Evolutionary conservation across 30 jellyfish, hydroid and myxozoan genomes (phyloP).

Genomic region (Catostylus mosaicus): DNA sequence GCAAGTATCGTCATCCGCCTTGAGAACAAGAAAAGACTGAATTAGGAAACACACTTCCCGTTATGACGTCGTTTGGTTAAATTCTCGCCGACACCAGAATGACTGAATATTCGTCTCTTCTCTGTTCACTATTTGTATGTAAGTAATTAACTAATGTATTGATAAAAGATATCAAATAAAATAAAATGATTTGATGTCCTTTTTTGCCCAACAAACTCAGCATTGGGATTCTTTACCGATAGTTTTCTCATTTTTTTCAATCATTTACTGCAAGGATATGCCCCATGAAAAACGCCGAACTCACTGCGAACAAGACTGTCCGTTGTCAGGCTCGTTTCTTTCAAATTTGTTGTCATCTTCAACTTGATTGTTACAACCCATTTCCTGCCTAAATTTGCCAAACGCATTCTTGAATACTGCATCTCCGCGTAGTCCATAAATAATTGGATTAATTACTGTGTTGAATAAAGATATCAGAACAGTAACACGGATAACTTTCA

Average conservation of each 20-base stretch:
- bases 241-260: too few species aligned
- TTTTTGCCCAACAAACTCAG: too few species aligned
- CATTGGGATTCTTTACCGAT: too few species aligned
- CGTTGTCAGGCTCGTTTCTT: too few species aligned
- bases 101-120: not conserved
- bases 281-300: too few species aligned
- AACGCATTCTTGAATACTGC: not conserved
- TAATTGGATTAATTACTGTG: conserved; percentile 28
- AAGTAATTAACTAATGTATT: not conserved
- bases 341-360: too few species aligned
- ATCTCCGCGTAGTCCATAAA: conserved; percentile 40
- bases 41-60: not conserved
- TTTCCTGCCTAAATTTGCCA: not conserved
- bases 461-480: conserved; percentile 15
- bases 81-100: not conserved
- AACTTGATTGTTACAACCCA: too few species aligned
- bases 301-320: too few species aligned
- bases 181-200: too few species aligned
- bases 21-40: not conserved
- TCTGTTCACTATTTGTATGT: not conserved
- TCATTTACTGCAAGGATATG: too few species aligned
- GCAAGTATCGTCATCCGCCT: not conserved
- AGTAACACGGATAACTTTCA: not conserved
- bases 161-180: too few species aligned
- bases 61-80: conserved; percentile 12